Evolutionary conservation across 2,888 invertebrate species (phyloP).

Genomic region (Folsomia candida): DNA sequence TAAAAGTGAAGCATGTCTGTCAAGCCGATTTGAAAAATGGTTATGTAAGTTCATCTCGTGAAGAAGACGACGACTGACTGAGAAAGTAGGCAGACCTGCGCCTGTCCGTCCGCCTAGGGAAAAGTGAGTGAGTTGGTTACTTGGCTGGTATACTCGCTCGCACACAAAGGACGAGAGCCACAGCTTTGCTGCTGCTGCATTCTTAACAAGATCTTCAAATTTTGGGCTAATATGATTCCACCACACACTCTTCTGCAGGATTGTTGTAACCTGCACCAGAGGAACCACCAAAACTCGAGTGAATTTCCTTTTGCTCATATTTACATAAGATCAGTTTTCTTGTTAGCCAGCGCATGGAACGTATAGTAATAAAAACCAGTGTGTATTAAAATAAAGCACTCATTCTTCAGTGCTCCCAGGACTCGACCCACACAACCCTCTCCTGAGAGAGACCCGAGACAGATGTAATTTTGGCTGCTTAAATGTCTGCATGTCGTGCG

Average conservation of each 20-base stretch:
- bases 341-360: neutral
- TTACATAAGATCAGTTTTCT: neutral
- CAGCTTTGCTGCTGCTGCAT: neutral
- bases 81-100: neutral
- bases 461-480: neutral
- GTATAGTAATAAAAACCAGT: neutral
- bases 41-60: neutral
- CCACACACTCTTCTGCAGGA: too few relatives aligned
- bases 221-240: too few relatives aligned
- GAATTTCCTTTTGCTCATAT: neutral
- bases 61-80: neutral
- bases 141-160: neutral
- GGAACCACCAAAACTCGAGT: neutral
- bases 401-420: neutral
- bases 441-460: neutral
- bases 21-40: conserved; percentile 9
- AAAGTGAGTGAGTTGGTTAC: neutral
- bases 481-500: too few relatives aligned
- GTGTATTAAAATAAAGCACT: neutral
- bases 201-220: too few relatives aligned
- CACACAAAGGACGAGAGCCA: neutral
- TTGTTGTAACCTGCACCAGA: neutral
- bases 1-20: conserved; percentile 2
- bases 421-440: neutral
- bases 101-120: neutral